Base-by-base conservation (phyloP, 92 coral and sea anemone genomes). In the Umimayanthus chanpuru region DNA sequence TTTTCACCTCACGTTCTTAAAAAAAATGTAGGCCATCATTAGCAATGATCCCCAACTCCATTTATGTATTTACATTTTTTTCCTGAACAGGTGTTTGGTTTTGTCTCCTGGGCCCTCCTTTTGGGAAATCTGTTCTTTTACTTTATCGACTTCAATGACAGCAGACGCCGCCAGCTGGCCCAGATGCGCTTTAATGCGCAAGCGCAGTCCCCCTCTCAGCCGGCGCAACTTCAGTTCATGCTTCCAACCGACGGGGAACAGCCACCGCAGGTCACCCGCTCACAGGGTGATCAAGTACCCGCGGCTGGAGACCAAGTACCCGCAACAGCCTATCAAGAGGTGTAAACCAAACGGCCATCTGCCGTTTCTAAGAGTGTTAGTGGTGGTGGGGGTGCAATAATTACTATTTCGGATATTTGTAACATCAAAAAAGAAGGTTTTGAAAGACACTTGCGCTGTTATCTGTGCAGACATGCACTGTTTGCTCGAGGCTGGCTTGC, bases 201-300 rank as follows among this genome's bases (percentile, higher is more conserved):
- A 16, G 41, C 41, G 11, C 43, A 32, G 77, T 32, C 77, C 39
- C 41, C 39, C 9, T 18, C 39, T 6, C 47, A 18, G 41, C 39
- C 77, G 4, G 77, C 23, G 2, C 40, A 73, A 8, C 77, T 73
- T 11, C 47, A 73, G 44, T 73, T 73, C 77, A 73, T 28, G 41
- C 6, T 73, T 9, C 40, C 77, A 14, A 30, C 77, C 4, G 47
- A 32, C 23, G 47, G 77, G 23, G 77, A 36, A 23, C 39, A 73
- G 41, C 47, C 44, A 7, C 68, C 68, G 20, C 65, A 56, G 65
- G 23, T 56, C 20, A 56, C 15, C 23, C 15, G 20, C 16, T 20
- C 76, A 72, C 77, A 73, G 77, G 77, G 77, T 12, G 77, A 73
- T 7, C 77, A 73, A 73, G 77, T 15, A 30, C 41, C 77, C 0